Percentiles rank a stretch among this genome's conserved stretches.
These are phyloP conservation scores for Diachasma alloeum DNA, from an alignment of 1,140 invertebrate species.

Conservation along the genomic window DNA sequence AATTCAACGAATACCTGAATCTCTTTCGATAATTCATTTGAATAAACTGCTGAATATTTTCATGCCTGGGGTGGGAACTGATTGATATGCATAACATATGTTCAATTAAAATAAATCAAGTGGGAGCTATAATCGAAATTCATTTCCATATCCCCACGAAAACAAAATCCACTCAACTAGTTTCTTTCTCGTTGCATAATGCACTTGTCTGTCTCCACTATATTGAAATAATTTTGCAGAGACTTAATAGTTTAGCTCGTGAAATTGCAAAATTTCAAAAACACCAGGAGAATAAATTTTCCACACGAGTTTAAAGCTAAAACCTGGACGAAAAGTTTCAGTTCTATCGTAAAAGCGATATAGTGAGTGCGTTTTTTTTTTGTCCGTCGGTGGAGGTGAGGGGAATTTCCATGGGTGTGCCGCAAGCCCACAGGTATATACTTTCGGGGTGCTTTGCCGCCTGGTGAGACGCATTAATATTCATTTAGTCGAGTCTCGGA, in stretches of 20 bases:
- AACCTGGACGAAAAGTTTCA: slow-evolving; percentile 10
- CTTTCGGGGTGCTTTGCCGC: slow-evolving; percentile 12
- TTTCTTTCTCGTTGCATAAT: neutral
- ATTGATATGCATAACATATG: too few species aligned
- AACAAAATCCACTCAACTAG: too few species aligned
- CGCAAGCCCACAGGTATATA: neutral
- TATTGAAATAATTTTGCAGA: neutral
- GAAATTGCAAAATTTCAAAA: neutral
- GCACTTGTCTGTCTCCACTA: neutral
- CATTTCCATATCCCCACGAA: too few species aligned
- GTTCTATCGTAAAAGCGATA: neutral
- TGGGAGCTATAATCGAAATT: too few species aligned
- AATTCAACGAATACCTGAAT: too few species aligned
- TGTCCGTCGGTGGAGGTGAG: neutral
- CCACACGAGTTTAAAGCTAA: neutral
- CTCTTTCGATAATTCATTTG: too few species aligned
- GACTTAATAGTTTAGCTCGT: neutral
- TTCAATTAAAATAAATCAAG: too few species aligned
- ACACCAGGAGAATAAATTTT: slow-evolving; percentile 1
- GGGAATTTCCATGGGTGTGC: slow-evolving; percentile 5
- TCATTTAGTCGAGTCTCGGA: slow-evolving; percentile 39
- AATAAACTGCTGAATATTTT: too few species aligned
- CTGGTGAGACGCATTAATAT: slow-evolving; percentile 47
- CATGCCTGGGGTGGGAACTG: too few species aligned
- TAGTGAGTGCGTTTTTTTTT: neutral